phyloP scores from a whole-genome alignment of 2,797 vertebrate species.

The Okamejei kenojei region DNA sequence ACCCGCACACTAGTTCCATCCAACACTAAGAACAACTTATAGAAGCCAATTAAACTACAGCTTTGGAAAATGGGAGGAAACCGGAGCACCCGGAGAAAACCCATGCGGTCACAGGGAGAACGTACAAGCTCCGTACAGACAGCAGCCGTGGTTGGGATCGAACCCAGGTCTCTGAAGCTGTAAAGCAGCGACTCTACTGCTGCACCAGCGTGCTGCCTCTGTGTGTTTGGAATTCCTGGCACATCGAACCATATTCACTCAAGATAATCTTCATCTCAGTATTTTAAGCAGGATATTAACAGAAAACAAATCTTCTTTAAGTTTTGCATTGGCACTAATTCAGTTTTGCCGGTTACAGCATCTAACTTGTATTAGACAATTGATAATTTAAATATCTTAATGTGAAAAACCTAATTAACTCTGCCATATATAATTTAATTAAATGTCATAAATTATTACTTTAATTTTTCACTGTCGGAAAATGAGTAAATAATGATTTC shows the following conservation, averaged over 20 bases:
- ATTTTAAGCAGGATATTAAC: neutral
- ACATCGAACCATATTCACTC: neutral
- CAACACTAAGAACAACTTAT: too few relatives aligned
- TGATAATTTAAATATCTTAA: slow-evolving; percentile 9
- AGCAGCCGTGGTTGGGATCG: too few relatives aligned
- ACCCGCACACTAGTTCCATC: too few relatives aligned
- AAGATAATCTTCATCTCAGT: neutral
- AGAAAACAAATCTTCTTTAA: neutral
- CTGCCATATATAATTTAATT: neutral
- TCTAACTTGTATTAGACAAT: neutral
- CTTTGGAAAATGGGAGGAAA: too few relatives aligned
- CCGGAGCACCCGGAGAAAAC: too few relatives aligned
- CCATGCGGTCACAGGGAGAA: too few relatives aligned
- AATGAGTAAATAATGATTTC: slow-evolving; percentile 15
- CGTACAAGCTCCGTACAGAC: too few relatives aligned
- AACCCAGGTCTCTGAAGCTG: too few relatives aligned
- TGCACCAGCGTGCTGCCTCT: too few relatives aligned
- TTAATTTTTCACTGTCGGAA: slow-evolving; percentile 6
- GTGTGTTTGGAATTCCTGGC: neutral
- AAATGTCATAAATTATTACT: slow-evolving; percentile 14
- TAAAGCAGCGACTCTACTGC: too few relatives aligned
- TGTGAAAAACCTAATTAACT: neutral
- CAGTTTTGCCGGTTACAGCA: neutral
- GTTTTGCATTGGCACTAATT: neutral
- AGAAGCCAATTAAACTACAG: too few relatives aligned